These are phyloP conservation scores for Megaptera novaeangliae DNA, from an alignment of 2,113 vertebrate genomes.

Conservation along the genomic window DNA sequence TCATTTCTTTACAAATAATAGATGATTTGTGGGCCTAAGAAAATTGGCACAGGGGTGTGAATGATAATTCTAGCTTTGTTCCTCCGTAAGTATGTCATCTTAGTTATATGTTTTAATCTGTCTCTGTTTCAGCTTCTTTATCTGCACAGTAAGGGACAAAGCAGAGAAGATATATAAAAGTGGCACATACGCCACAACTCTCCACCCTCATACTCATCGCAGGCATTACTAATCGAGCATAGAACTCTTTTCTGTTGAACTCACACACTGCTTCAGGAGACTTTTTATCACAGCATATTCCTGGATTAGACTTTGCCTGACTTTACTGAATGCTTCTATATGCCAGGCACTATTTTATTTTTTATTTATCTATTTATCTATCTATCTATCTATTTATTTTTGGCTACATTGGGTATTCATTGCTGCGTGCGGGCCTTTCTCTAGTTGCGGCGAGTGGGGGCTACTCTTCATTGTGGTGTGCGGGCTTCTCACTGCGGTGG, in stretches of 20 bases:
- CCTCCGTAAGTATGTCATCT: neutral
- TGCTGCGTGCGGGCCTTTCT: too few species aligned
- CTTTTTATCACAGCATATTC: neutral
- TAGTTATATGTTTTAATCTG: neutral
- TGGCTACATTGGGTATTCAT: too few species aligned
- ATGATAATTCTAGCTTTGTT: neutral
- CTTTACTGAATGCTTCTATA: neutral
- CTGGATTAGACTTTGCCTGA: neutral
- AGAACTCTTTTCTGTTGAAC: neutral
- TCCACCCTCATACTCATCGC: neutral
- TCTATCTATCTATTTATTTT: too few species aligned
- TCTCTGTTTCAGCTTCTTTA: neutral
- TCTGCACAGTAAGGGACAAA: neutral
- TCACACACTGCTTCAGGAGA: neutral
- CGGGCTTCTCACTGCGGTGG: too few species aligned
- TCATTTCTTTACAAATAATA: neutral
- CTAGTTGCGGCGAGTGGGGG: rapidly evolving
- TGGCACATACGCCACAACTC: neutral
- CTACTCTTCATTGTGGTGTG: too few species aligned
- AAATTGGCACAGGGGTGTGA: neutral
- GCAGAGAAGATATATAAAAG: neutral
- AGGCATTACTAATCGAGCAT: neutral
- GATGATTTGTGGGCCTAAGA: neutral
- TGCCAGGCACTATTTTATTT: neutral
- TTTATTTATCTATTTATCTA: too few species aligned